Percentiles rank a stretch among this genome's conserved stretches.
phyloP scores from a whole-genome alignment of 35 echinoderm and acorn worm species.

The Anneissia japonica region DNA sequence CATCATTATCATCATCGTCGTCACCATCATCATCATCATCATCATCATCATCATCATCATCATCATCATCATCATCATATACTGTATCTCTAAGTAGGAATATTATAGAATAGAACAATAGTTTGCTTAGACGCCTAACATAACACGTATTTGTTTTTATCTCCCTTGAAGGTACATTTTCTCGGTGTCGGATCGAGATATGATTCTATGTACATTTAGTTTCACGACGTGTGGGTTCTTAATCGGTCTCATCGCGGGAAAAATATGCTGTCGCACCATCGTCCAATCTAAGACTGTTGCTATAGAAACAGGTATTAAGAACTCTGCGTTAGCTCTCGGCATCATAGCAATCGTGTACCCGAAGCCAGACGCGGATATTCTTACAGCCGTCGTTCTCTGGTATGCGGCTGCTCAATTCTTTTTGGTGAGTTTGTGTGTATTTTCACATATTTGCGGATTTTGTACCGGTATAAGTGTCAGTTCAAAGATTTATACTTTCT shows the following conservation, averaged over 20 bases:
- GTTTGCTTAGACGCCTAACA: too few relatives aligned
- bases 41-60: too few relatives aligned
- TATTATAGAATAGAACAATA: too few relatives aligned
- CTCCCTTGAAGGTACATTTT: not conserved
- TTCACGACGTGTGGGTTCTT: slow-evolving; percentile 2
- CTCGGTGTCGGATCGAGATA: not conserved
- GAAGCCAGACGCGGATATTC: not conserved
- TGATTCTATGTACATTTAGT: not conserved
- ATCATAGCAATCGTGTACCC: slow-evolving; percentile 5
- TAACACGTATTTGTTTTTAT: not conserved
- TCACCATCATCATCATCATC: too few relatives aligned
- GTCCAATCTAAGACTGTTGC: not conserved
- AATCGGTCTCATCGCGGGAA: not conserved
- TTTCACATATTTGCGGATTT: not conserved
- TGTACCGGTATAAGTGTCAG: not conserved
- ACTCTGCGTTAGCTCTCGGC: not conserved
- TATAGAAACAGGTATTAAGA: slow-evolving; percentile 6
- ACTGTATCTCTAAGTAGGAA: too few relatives aligned
- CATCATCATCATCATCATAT: too few relatives aligned
- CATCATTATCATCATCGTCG: too few relatives aligned
- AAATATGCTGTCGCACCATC: not conserved
- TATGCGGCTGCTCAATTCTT: slow-evolving; percentile 6
- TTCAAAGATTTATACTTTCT: too few relatives aligned
- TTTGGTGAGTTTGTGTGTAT: not conserved
- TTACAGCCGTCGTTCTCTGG: not conserved